A percentile compares a stretch with the other conserved stretches of the same genome.
Evolutionary conservation across 2,113 vertebrate species (phyloP).

Genomic region (Arenaria interpres): DNA sequence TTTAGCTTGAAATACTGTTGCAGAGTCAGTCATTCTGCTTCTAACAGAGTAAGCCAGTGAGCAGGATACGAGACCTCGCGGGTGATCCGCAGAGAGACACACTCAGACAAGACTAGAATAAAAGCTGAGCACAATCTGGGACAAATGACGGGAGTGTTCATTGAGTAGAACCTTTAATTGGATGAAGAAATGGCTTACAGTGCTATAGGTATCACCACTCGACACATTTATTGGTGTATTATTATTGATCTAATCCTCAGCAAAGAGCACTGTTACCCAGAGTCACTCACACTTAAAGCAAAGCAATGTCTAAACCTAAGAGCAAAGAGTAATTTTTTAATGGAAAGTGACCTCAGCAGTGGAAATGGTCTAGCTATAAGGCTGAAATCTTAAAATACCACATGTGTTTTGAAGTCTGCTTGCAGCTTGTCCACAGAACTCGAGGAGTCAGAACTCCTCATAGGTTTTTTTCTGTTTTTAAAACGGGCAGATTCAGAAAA

Average conservation of each 20-base stretch:
- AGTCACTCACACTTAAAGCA: conserved; percentile 6
- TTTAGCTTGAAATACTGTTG: conserved; percentile 8
- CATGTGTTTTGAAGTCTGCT: conserved; percentile 59
- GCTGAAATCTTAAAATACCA: conserved; percentile 43
- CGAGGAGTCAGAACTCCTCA: background rate
- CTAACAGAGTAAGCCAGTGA: conserved; percentile 10
- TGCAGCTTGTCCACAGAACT: conserved; percentile 56
- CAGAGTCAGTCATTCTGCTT: conserved; percentile 7
- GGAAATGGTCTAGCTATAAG: conserved; percentile 23
- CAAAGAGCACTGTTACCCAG: conserved; percentile 29
- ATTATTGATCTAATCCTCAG: conserved; percentile 26
- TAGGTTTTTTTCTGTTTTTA: background rate
- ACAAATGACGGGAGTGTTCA: conserved; percentile 12
- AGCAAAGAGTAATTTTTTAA: conserved; percentile 13
- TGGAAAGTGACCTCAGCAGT: conserved; percentile 32
- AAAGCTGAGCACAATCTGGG: conserved; percentile 47
- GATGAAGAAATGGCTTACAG: conserved; percentile 34
- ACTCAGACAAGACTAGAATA: conserved; percentile 24
- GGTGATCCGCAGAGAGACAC: background rate
- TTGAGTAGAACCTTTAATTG: conserved; percentile 1
- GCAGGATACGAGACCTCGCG: background rate
- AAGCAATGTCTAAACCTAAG: conserved; percentile 52
- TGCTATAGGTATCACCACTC: conserved; percentile 20
- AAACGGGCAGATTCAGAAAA: conserved; percentile 10
- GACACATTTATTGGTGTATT: background rate